phyloP scores from a whole-genome alignment of 2,888 invertebrate genomes.

The Endomychus coccineus region DNA sequence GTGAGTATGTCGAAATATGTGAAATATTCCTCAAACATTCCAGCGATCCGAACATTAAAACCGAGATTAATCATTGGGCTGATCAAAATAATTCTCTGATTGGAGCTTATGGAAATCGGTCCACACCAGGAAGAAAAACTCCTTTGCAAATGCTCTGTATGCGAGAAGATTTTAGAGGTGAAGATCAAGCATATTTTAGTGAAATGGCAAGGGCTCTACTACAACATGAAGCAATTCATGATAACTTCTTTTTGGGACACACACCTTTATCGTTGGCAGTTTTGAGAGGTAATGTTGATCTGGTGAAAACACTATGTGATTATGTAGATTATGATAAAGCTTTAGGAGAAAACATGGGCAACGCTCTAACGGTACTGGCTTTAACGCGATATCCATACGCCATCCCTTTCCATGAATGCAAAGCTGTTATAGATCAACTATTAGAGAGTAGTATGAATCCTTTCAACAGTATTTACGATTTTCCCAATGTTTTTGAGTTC shows the following conservation, averaged over 20 bases:
- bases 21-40: constrained; percentile 27
- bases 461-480: constrained; percentile 26
- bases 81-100: constrained; percentile 26
- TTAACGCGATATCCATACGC: constrained; percentile 31
- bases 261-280: constrained; percentile 37
- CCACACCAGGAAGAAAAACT: constrained; percentile 34
- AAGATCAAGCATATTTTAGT: constrained; percentile 24
- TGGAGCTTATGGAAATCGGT: constrained; percentile 17
- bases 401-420: constrained; percentile 25
- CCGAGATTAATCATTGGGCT: constrained; percentile 31
- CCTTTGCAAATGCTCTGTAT: constrained; percentile 38
- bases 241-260: constrained; percentile 37
- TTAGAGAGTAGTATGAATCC: constrained; percentile 32
- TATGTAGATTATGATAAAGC: constrained; percentile 30
- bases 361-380: constrained; percentile 33
- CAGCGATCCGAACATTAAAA: constrained; percentile 33
- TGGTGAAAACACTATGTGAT: constrained; percentile 30
- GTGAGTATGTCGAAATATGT: constrained; percentile 27
- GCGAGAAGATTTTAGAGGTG: constrained; percentile 33
- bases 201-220: constrained; percentile 27
- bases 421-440: constrained; percentile 27
- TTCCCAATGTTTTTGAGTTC: constrained; percentile 35
- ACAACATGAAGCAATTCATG: constrained; percentile 19
- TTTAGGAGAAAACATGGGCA: constrained; percentile 35
- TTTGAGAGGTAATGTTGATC: constrained; percentile 31